These are phyloP conservation scores for Montipora efflorescens DNA, from an alignment of 64 coral and sea anemone species.

Conservation along the genomic window DNA sequence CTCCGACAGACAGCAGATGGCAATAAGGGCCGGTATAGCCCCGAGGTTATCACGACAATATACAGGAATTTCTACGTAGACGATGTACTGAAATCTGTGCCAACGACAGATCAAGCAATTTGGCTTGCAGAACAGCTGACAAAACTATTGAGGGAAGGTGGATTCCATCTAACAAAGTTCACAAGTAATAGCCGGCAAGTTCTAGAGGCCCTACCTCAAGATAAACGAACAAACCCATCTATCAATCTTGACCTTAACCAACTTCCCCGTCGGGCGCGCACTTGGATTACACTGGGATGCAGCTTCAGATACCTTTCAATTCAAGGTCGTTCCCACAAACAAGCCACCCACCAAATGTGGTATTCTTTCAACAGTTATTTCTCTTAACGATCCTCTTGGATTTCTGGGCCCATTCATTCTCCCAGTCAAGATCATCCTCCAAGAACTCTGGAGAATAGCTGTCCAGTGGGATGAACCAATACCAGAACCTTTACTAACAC, in stretches of 20 bases:
- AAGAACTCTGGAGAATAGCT: slow-evolving; percentile 36
- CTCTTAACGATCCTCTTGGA: slow-evolving; percentile 54
- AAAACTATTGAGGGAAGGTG: background rate
- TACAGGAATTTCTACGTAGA: too few species aligned
- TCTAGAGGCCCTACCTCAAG: background rate
- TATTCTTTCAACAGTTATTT: slow-evolving; percentile 13
- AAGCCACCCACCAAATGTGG: slow-evolving; percentile 16
- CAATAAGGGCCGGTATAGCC: too few species aligned
- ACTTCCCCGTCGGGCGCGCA: slow-evolving; percentile 24
- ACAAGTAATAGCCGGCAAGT: slow-evolving; percentile 34
- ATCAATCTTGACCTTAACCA: background rate
- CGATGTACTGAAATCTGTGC: background rate
- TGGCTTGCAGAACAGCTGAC: too few species aligned
- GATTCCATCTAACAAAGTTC: slow-evolving; percentile 65
- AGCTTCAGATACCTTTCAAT: slow-evolving; percentile 26
- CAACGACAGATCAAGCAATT: background rate
- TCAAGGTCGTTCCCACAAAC: background rate
- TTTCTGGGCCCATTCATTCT: slow-evolving; percentile 55
- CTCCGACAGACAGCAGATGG: too few species aligned
- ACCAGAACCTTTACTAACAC: background rate
- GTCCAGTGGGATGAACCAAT: slow-evolving; percentile 50
- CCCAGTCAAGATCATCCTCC: slow-evolving; percentile 23
- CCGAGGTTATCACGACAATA: too few species aligned
- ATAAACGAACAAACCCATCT: background rate
- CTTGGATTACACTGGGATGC: slow-evolving; percentile 54